Base-by-base conservation (phyloP, 2,888 invertebrate genomes). In the Epistrophella euchroma region DNA sequence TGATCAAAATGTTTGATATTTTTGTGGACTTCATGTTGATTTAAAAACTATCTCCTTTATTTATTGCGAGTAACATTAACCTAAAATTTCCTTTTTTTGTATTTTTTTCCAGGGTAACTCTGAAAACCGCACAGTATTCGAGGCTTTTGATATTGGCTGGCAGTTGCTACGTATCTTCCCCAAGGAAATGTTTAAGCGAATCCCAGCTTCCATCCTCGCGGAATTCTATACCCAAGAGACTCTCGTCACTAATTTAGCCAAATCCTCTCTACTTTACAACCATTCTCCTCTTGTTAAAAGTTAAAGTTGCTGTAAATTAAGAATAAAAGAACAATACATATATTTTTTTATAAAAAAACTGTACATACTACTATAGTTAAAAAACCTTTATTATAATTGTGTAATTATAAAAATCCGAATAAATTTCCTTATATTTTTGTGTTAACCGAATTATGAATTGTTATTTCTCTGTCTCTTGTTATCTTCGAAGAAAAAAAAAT, bases 91-190 rank as follows among this genome's bases (percentile, higher is more conserved):
- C 3, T 28, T 45, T 13, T 32, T n/a, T 32, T 58, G 15, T 7
- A 32, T 3, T 32, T 78, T 62, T 32, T 52, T 88, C 0, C 93
- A 96, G 94, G 98, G 99, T 90, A 97, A 97, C 93, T 99, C 99
- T 94, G 99, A 99, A 93, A 99, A 99, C 94, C 97, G 99, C 92
- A 98, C 98, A 88, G 98, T 99, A 88, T 99, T 99, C 93, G 99
- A 99, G 93, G 99, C 99, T 19, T 94, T 99, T 91, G 99, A 99
- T 93, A 97, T 99, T 92, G 99, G 99, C 91, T 99, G 99, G 99
- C 99, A 99, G 93, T 93, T 99, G 90, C 95, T 99, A 88, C 98
- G 99, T 95, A 99, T 99, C 94, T 99, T 99, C 98, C 99, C 99
- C 90, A 99, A 99, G 95, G 99, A 99, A 94, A 99, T 99, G 99